These are phyloP conservation scores for Onychostoma macrolepis DNA, from an alignment of 2,113 vertebrate species.

Conservation along the genomic window DNA sequence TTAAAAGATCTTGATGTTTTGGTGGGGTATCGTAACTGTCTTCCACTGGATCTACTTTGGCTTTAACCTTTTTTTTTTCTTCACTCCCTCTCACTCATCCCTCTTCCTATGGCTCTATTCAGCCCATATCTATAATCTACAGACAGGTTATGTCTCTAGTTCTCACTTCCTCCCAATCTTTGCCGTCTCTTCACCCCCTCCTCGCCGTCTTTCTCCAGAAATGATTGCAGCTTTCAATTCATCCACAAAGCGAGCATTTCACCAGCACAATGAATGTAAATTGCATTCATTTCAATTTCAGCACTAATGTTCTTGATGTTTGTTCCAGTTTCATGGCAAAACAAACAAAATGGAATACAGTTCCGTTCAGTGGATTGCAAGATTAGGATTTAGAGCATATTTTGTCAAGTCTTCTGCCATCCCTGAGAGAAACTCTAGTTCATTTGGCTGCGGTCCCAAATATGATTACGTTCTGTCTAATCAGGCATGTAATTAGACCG, in stretches of 20 bases:
- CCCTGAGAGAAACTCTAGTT: conserved; percentile 33
- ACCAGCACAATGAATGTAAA: conserved; percentile 57
- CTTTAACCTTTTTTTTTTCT: background rate
- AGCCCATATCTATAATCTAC: background rate
- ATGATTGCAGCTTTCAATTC: conserved; percentile 55
- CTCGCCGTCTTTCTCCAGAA: background rate
- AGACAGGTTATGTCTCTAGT: conserved; percentile 16
- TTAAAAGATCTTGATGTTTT: background rate
- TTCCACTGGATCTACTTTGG: too few relatives aligned
- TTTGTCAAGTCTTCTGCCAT: conserved; percentile 28
- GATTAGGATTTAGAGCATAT: conserved; percentile 35
- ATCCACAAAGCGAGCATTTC: conserved; percentile 46
- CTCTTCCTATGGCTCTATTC: background rate
- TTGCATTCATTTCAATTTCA: conserved; percentile 57
- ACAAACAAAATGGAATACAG: conserved; percentile 53
- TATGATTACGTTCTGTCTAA: conserved; percentile 38
- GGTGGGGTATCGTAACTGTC: too few relatives aligned
- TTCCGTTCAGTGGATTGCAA: conserved; percentile 22
- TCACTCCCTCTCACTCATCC: background rate
- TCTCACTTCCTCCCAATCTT: conserved; percentile 13
- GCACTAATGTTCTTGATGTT: conserved; percentile 53
- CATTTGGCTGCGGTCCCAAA: background rate
- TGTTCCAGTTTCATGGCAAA: conserved; percentile 50
- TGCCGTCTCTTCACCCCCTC: background rate
- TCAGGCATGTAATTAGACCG: conserved; percentile 45